phyloP scores from a whole-genome alignment of 2,888 invertebrate species.

The Ectemnius cavifrons region DNA sequence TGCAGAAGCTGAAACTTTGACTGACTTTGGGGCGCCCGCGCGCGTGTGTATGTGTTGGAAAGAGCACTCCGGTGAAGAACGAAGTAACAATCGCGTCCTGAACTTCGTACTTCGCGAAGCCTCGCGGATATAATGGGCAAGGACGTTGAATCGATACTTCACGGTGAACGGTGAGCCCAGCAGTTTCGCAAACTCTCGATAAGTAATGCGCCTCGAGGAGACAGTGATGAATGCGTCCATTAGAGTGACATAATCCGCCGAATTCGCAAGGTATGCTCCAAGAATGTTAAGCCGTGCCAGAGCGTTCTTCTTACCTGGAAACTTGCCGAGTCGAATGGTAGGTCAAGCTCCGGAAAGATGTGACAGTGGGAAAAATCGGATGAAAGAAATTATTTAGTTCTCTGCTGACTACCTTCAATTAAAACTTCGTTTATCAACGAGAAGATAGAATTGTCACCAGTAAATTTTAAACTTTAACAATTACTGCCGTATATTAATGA shows the following conservation, averaged over 20 bases:
- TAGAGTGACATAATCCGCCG: not conserved
- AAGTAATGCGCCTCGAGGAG: not conserved
- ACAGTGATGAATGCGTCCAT: not conserved
- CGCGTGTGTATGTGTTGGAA: not conserved
- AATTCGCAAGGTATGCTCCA: not conserved
- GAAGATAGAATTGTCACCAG: too few relatives aligned
- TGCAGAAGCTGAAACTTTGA: not conserved
- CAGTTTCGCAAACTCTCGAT: not conserved
- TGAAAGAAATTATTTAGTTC: too few relatives aligned
- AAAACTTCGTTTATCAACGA: too few relatives aligned
- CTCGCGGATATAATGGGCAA: conserved; percentile 2
- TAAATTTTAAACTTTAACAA: too few relatives aligned
- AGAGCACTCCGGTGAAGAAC: not conserved
- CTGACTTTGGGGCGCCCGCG: not conserved
- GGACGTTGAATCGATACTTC: not conserved
- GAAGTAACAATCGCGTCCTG: not conserved
- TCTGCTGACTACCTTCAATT: too few relatives aligned
- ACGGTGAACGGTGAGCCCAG: not conserved
- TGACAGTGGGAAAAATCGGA: too few relatives aligned
- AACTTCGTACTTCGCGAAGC: conserved; percentile 4
- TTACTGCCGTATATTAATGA: too few relatives aligned
- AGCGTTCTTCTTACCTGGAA: too few relatives aligned
- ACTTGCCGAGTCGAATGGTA: too few relatives aligned
- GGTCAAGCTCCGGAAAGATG: too few relatives aligned
- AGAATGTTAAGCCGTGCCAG: too few relatives aligned